A percentile compares a stretch with the other conserved stretches of the same genome.
phyloP scores from a whole-genome alignment of 2,888 invertebrate species.

The Eupithecia dodoneata region DNA sequence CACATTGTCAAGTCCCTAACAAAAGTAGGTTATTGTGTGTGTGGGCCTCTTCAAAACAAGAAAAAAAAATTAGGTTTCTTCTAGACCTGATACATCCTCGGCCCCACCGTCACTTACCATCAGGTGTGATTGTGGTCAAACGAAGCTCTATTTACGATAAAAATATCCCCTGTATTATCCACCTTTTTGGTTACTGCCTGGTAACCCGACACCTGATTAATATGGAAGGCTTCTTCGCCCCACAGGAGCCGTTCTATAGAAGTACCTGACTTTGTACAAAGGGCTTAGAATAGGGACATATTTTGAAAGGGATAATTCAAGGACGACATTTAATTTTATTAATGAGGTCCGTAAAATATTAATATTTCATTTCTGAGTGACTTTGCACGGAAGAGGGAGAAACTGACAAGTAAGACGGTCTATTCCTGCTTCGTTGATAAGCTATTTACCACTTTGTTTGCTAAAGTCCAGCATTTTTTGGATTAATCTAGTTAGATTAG shows the following conservation, averaged over 20 bases:
- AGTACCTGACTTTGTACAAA: slow-evolving; percentile 19
- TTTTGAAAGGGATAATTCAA: slow-evolving; percentile 21
- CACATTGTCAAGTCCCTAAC: too few species aligned
- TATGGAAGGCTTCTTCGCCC: slow-evolving; percentile 37
- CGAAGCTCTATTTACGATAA: neutral
- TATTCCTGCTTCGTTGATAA: too few species aligned
- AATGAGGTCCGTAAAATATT: neutral
- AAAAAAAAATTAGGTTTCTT: too few species aligned
- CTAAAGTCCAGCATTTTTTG: too few species aligned
- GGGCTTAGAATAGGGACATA: slow-evolving; percentile 15
- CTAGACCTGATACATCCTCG: neutral
- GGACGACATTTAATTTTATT: slow-evolving; percentile 3
- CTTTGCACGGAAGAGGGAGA: neutral
- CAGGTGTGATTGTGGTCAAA: neutral
- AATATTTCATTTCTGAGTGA: neutral
- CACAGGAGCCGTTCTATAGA: slow-evolving; percentile 22
- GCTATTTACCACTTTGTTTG: too few species aligned
- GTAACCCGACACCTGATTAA: slow-evolving; percentile 29
- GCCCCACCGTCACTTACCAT: neutral
- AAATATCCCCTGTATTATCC: neutral
- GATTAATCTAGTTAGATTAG: too few species aligned
- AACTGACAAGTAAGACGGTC: neutral
- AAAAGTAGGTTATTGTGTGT: too few species aligned
- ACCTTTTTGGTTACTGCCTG: neutral
- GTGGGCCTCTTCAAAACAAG: too few species aligned